Evolutionary conservation across 2,888 invertebrate genomes (phyloP).

Genomic region (Eupeodes latifasciatus): DNA sequence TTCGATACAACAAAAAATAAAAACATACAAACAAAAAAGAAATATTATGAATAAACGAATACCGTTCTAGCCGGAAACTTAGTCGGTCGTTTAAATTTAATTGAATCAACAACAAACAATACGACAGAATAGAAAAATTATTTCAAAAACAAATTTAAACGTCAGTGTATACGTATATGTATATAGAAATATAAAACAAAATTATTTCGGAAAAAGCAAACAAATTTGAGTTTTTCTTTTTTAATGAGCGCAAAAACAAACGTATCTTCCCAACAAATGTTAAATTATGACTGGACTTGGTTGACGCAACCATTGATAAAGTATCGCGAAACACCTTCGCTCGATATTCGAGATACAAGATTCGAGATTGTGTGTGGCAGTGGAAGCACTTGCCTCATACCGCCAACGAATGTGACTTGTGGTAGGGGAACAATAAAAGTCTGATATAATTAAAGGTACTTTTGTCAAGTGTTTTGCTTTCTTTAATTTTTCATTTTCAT

Average conservation of each 20-base stretch:
- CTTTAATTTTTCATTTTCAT: neutral
- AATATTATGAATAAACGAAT: conserved; percentile 24
- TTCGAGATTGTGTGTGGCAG: conserved; percentile 55
- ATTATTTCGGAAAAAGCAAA: conserved; percentile 41
- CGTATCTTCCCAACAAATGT: conserved; percentile 70
- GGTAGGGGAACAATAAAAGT: conserved; percentile 32
- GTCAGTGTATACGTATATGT: conserved; percentile 28
- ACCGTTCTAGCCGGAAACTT: conserved; percentile 33
- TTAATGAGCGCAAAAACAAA: conserved; percentile 39
- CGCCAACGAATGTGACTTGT: conserved; percentile 30
- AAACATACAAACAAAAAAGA: conserved; percentile 3
- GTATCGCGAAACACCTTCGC: conserved; percentile 70
- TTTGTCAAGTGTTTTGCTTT: conserved; percentile 61
- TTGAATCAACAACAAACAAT: conserved; percentile 37
- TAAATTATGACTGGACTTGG: conserved; percentile 68
- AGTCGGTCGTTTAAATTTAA: conserved; percentile 32
- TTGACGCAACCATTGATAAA: conserved; percentile 64
- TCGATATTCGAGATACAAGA: conserved; percentile 62
- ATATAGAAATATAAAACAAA: conserved; percentile 19
- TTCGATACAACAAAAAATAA: conserved; percentile 4
- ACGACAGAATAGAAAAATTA: conserved; percentile 7
- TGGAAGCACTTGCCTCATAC: conserved; percentile 13
- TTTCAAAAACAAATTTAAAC: conserved; percentile 52
- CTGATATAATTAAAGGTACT: conserved; percentile 71
- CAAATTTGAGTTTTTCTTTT: conserved; percentile 34